Conservation (phyloP, 2,797 vertebrate genomes). For the Alcedo atthis region DNA sequence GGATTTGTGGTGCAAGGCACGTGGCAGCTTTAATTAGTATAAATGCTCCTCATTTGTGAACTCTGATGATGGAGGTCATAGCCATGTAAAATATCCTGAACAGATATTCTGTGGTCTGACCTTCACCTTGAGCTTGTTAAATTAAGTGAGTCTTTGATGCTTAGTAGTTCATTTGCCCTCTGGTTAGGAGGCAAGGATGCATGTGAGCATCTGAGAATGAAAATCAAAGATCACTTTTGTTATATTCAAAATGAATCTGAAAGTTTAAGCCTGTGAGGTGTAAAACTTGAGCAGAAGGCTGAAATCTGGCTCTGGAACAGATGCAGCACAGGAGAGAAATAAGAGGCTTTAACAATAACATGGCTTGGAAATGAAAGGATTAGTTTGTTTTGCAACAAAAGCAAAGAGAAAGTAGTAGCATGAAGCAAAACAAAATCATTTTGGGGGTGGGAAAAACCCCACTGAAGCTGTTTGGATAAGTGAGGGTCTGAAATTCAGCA, state of each 20-base stretch:
- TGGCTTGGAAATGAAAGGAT: slow-evolving; percentile 45
- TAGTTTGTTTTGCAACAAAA: not conserved
- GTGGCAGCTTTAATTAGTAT: not conserved
- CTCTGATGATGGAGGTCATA: not conserved
- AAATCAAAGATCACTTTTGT: not conserved
- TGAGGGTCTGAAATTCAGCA: not conserved
- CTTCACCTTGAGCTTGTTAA: not conserved
- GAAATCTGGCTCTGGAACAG: not conserved
- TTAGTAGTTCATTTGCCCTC: not conserved
- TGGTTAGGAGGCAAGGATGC: not conserved
- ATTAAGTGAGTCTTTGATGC: not conserved
- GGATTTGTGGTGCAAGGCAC: not conserved
- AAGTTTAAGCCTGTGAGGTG: not conserved
- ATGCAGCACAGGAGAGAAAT: not conserved
- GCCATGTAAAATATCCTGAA: not conserved
- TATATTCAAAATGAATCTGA: not conserved
- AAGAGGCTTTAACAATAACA: slow-evolving; percentile 39
- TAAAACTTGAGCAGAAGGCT: not conserved
- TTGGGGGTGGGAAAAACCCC: accelerated
- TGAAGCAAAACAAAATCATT: not conserved
- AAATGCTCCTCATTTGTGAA: not conserved
- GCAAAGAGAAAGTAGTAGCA: not conserved
- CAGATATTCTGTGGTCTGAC: not conserved
- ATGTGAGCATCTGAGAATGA: not conserved
- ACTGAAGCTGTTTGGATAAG: not conserved